These are phyloP conservation scores for Monopis laevigella DNA, from an alignment of 2,888 invertebrate genomes.

Conservation along the genomic window DNA sequence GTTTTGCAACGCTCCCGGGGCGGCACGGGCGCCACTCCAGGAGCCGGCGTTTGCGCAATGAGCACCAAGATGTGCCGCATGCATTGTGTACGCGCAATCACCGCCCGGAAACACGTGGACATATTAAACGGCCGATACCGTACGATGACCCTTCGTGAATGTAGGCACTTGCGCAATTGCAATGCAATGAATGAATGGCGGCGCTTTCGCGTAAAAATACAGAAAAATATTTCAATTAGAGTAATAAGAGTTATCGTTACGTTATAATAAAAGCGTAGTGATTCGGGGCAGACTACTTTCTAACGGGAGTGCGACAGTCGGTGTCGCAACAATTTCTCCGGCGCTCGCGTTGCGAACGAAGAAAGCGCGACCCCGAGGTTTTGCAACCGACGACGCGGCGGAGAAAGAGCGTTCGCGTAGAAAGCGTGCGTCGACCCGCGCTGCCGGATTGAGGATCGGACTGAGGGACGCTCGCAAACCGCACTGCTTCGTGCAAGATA, in stretches of 20 bases:
- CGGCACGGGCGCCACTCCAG: conserved; percentile 60
- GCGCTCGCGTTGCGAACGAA: conserved; percentile 51
- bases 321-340: conserved; percentile 67
- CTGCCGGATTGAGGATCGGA: conserved; percentile 18
- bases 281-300: conserved; percentile 61
- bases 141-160: conserved; percentile 43
- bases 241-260: conserved; percentile 63
- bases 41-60: conserved; percentile 24
- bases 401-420: conserved; percentile 44
- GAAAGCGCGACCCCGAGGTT: conserved; percentile 66
- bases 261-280: conserved; percentile 44
- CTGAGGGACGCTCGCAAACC: conserved; percentile 24
- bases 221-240: conserved; percentile 49
- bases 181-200: conserved; percentile 28
- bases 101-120: conserved; percentile 25
- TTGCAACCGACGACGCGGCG: conserved; percentile 45
- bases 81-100: conserved; percentile 38
- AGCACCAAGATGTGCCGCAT: conserved; percentile 31
- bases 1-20: conserved; percentile 60
- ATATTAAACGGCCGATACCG: conserved; percentile 41
- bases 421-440: conserved; percentile 48
- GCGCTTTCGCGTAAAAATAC: conserved; percentile 4
- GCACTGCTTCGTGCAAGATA: conserved; percentile 22
- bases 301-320: conserved; percentile 54
- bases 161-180: conserved; percentile 47